These are phyloP conservation scores for Chelidonichthys spinosus DNA, from an alignment of 2,797 vertebrate genomes.

Conservation along the genomic window DNA sequence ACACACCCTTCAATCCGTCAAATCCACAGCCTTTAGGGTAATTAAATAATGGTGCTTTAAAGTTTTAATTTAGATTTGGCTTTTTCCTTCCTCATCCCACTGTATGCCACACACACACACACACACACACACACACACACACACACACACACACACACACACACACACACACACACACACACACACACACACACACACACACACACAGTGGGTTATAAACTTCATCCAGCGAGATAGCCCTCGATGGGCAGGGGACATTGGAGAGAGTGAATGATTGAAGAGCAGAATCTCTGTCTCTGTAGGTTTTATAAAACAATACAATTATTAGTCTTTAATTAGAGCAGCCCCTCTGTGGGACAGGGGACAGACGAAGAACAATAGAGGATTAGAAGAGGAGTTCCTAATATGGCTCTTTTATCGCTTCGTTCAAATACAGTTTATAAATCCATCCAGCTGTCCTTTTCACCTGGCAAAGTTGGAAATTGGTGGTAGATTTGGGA, in stretches of 20 bases:
- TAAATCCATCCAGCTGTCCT: constrained; percentile 62
- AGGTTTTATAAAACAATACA: constrained; percentile 84
- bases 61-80: constrained; percentile 97
- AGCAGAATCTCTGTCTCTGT: constrained; percentile 78
- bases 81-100: constrained; percentile 71
- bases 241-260: constrained; percentile 54
- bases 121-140: not conserved
- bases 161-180: constrained; percentile 27
- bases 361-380: constrained; percentile 77
- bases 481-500: constrained; percentile 29
- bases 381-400: constrained; percentile 77
- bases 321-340: constrained; percentile 85
- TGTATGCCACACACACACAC: constrained; percentile 80
- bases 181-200: constrained; percentile 21
- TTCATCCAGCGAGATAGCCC: constrained; percentile 71
- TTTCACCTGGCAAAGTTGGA: constrained; percentile 33
- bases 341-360: constrained; percentile 72
- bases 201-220: constrained; percentile 56
- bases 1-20: constrained; percentile 72
- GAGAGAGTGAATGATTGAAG: constrained; percentile 76
- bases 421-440: constrained; percentile 70
- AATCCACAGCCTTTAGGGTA: constrained; percentile 96
- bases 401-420: constrained; percentile 78
- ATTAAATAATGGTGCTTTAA: constrained; percentile 99
- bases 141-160: constrained; percentile 19